These are phyloP conservation scores for Potamilus streckersoni DNA, from an alignment of 1,140 invertebrate genomes.

Conservation along the genomic window DNA sequence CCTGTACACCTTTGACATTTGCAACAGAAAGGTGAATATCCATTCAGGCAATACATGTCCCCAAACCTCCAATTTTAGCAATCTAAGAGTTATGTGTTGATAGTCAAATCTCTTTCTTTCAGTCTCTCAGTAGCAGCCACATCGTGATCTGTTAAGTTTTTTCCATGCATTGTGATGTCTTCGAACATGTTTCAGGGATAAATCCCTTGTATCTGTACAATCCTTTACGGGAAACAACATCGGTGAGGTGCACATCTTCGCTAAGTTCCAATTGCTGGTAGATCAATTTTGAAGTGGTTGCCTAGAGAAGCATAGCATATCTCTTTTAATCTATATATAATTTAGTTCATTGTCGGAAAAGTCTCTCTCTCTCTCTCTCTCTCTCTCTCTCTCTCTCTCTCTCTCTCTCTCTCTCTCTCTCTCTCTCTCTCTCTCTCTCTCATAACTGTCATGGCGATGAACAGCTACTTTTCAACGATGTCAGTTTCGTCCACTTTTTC, in stretches of 20 bases:
- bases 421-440: constrained; percentile 40
- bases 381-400: too few relatives aligned
- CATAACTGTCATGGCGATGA: constrained; percentile 49
- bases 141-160: neutral
- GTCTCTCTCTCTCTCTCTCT: constrained; percentile 42
- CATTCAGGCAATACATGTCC: too few relatives aligned
- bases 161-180: constrained; percentile 4
- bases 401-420: too few relatives aligned
- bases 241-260: too few relatives aligned
- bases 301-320: constrained; percentile 38
- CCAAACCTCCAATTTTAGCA: too few relatives aligned
- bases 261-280: constrained; percentile 46
- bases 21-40: too few relatives aligned
- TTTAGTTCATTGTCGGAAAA: constrained; percentile 52
- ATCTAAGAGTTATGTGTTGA: constrained; percentile 7
- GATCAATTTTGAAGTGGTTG: constrained; percentile 43
- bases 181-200: neutral
- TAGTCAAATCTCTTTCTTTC: constrained; percentile 22
- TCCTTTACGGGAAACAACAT: constrained; percentile 5
- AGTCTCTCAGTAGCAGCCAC: neutral
- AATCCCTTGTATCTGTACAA: constrained; percentile 5
- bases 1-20: too few relatives aligned
- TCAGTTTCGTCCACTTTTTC: constrained; percentile 32
- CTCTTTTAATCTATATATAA: constrained; percentile 46
- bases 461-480: constrained; percentile 44